Conservation (phyloP, 2,113 vertebrate genomes). For the Nettapus auritus region DNA sequence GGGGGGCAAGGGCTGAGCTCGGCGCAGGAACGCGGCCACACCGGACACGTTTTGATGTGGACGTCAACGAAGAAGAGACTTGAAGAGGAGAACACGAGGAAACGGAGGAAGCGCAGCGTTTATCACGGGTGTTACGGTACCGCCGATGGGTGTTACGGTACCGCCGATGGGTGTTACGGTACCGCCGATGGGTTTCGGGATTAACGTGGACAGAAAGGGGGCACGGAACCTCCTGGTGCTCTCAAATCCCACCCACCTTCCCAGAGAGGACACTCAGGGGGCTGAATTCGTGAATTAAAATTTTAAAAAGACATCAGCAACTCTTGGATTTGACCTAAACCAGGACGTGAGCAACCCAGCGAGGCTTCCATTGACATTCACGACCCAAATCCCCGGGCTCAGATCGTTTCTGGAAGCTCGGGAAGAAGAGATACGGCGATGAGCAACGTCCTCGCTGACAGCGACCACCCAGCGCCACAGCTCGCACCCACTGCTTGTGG, state of each 20-base stretch:
- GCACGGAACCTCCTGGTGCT: not conserved
- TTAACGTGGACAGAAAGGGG: not conserved
- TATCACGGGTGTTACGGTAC: accelerated
- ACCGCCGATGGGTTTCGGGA: accelerated
- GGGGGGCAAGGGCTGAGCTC: too few species aligned
- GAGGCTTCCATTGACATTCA: not conserved
- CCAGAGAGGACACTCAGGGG: not conserved
- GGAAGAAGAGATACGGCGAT: not conserved
- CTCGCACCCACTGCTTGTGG: not conserved
- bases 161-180: accelerated
- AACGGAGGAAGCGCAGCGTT: not conserved
- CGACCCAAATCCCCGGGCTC: not conserved
- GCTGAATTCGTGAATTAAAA: not conserved
- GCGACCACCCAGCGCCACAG: too few species aligned
- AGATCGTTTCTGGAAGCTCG: not conserved
- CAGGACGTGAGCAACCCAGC: not conserved
- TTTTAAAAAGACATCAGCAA: not conserved
- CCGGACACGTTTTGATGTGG: too few species aligned
- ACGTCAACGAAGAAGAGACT: too few species aligned
- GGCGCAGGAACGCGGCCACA: too few species aligned
- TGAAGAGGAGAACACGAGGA: too few species aligned
- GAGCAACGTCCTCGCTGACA: not conserved
- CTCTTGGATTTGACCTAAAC: not conserved
- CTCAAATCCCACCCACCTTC: not conserved
- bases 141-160: accelerated